phyloP scores from a whole-genome alignment of 2,797 vertebrate genomes.

The Garrulus glandarius region DNA sequence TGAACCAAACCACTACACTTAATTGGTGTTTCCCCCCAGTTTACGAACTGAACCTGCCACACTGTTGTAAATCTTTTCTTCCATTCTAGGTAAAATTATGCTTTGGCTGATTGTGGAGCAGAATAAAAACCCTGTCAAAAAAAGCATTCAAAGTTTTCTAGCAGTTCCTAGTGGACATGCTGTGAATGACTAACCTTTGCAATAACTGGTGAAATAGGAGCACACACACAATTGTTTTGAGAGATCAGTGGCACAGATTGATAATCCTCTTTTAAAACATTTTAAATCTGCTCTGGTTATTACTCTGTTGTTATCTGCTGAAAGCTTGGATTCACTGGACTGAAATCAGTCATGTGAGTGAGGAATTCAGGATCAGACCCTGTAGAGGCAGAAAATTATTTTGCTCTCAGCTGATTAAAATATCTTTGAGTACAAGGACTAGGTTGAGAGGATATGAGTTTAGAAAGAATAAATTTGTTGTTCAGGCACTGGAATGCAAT shows the following conservation, averaged over 20 bases:
- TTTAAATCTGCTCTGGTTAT: constrained; percentile 3
- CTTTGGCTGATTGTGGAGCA: neutral
- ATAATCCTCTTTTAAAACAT: neutral
- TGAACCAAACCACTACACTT: too few species aligned
- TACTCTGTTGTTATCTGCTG: neutral
- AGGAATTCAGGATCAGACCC: neutral
- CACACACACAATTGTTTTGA: neutral
- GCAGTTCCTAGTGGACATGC: neutral
- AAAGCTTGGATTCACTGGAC: neutral
- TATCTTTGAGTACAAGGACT: neutral
- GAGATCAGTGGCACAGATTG: neutral
- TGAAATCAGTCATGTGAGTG: neutral
- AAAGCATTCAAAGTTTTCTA: neutral
- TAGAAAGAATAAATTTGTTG: constrained; percentile 27
- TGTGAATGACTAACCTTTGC: neutral
- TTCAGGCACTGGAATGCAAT: neutral
- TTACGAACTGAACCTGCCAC: too few species aligned
- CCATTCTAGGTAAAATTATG: constrained; percentile 17
- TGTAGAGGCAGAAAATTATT: neutral
- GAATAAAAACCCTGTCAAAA: constrained; percentile 11
- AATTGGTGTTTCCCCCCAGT: too few species aligned
- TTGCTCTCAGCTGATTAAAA: constrained; percentile 25
- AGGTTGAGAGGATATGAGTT: neutral
- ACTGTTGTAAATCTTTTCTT: neutral
- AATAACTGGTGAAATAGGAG: neutral